phyloP scores from a whole-genome alignment of 1,140 invertebrate genomes.

The Panagrolaimus sp. region DNA sequence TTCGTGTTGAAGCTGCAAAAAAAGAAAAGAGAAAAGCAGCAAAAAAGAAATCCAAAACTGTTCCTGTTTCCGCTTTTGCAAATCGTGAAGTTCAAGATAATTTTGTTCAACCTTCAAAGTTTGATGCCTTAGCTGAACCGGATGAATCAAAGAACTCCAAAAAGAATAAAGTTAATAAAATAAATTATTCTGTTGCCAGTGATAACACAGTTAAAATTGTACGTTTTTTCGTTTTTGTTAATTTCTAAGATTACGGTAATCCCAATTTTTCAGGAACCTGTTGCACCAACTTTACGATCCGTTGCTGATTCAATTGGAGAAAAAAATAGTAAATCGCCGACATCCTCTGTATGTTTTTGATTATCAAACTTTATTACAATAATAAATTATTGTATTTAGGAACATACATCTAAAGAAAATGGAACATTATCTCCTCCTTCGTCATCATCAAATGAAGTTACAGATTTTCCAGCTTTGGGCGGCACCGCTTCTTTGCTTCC shows the following conservation, averaged over 20 bases:
- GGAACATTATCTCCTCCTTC: not conserved
- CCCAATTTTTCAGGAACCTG: not conserved
- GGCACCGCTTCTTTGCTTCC: not conserved
- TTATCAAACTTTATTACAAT: too few species aligned
- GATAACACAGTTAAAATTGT: not conserved
- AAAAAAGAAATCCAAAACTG: conserved; percentile 30
- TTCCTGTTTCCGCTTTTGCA: not conserved
- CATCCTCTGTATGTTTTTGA: too few species aligned
- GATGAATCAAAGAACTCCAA: too few species aligned
- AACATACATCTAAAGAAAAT: not conserved
- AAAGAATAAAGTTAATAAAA: too few species aligned
- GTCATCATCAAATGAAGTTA: not conserved
- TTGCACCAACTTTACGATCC: not conserved
- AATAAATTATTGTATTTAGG: too few species aligned
- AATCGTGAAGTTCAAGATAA: too few species aligned
- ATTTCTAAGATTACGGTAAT: not conserved
- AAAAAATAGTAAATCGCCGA: not conserved
- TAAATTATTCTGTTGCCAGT: not conserved
- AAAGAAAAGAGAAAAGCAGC: conserved; percentile 25
- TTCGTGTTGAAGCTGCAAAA: conserved; percentile 27
- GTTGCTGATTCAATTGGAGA: conserved; percentile 1
- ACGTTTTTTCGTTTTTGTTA: not conserved
- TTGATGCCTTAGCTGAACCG: too few species aligned
- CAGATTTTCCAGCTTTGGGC: not conserved
- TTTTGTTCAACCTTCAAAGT: too few species aligned